phyloP scores from a whole-genome alignment of 2,113 vertebrate genomes.

The cattle (Bos taurus) region ARS-UCD2.0 NC_037332.1:26169001-26169500 shows the following conservation, averaged over 20 bases:
- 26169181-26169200: neutral
- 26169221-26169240: neutral
- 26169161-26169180: neutral
- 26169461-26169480: neutral
- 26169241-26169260: neutral
- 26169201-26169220: neutral
- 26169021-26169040: neutral
- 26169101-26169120: neutral
- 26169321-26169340: neutral
- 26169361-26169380: neutral
- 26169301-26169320: neutral
- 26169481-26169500: neutral
- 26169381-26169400: neutral
- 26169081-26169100: neutral
- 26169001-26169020: neutral
- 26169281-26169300: neutral
- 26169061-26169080: neutral
- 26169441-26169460: neutral
- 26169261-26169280: neutral
- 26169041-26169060: neutral
- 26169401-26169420: neutral
- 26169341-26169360: slow-evolving; percentile 8
- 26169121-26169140: neutral
- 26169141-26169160: neutral
- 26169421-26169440: neutral